These are phyloP conservation scores for Phoenoteleia sp. DNA, from an alignment of 2,888 invertebrate species.

Conservation along the genomic window DNA sequence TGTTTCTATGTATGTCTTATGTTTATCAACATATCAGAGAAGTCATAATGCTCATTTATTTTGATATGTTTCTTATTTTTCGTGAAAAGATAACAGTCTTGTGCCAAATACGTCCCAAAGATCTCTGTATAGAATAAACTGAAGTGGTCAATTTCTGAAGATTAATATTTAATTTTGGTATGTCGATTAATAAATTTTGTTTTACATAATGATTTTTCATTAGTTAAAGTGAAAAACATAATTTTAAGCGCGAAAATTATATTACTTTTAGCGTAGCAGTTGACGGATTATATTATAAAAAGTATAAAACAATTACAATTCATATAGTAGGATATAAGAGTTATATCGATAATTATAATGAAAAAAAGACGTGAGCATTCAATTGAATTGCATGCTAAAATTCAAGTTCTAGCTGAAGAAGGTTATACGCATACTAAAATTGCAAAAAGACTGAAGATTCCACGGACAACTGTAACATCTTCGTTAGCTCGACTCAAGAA, in stretches of 20 bases:
- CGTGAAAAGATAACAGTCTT: constrained; percentile 18
- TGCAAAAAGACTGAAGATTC: constrained; percentile 36
- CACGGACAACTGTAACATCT: constrained; percentile 13
- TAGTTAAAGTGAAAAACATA: constrained; percentile 10
- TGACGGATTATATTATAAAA: no score
- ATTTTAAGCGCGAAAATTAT: constrained; percentile 26
- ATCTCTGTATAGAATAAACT: constrained; percentile 7
- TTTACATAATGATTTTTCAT: constrained; percentile 27
- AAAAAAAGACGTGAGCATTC: constrained; percentile 2
- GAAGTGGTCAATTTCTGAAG: constrained; percentile 8
- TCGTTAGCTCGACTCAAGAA: constrained; percentile 14
- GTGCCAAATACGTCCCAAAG: constrained; percentile 22
- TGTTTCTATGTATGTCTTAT: not conserved
- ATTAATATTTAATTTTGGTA: constrained; percentile 26
- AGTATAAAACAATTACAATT: not conserved
- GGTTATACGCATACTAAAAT: constrained; percentile 28
- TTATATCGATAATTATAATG: not conserved
- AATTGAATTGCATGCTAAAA: constrained; percentile 1
- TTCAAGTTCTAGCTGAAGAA: constrained; percentile 10
- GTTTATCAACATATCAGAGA: constrained; percentile 20
- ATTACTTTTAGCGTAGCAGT: constrained; percentile 25
- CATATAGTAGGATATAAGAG: constrained; percentile 16
- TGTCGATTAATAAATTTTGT: constrained; percentile 29
- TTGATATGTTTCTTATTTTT: constrained; percentile 21
- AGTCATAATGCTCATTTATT: constrained; percentile 25